Percentiles rank a stretch among this genome's conserved stretches.
Conservation (phyloP, 2,797 vertebrate species). For the Todus mexicanus region DNA sequence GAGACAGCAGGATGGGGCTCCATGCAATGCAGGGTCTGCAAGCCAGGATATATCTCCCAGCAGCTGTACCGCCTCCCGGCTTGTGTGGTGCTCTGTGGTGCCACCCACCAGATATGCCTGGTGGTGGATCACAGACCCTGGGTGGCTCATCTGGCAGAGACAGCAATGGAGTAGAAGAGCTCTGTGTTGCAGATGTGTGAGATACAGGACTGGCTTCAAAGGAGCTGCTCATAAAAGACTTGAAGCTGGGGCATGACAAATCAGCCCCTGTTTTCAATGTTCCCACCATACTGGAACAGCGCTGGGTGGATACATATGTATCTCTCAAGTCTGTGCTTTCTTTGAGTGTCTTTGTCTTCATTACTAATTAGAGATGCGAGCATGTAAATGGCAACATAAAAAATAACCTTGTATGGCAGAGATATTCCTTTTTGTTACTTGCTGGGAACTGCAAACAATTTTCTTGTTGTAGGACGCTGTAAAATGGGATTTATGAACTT, state of each 20-base stretch:
- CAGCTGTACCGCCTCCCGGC: neutral
- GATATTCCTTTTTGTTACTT: neutral
- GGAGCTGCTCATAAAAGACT: neutral
- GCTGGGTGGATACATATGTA: neutral
- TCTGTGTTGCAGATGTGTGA: slow-evolving; percentile 43
- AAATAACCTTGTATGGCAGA: neutral
- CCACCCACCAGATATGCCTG: neutral
- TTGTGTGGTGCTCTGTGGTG: neutral
- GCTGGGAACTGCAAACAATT: neutral
- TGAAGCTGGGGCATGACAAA: neutral
- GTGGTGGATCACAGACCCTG: neutral
- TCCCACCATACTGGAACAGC: neutral
- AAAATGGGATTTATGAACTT: neutral
- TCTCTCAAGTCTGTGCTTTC: neutral
- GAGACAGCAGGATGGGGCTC: neutral
- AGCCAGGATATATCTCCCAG: neutral
- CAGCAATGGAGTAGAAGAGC: neutral
- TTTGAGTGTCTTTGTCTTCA: neutral
- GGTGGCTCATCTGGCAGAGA: neutral
- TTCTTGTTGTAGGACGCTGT: neutral
- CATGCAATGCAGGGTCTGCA: neutral
- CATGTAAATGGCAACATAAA: neutral
- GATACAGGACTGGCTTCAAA: slow-evolving; percentile 19
- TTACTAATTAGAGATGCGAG: neutral
- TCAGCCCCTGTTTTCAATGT: neutral